phyloP scores from a whole-genome alignment of 1,140 invertebrate species.

The Drosophila malerkotliana region DNA sequence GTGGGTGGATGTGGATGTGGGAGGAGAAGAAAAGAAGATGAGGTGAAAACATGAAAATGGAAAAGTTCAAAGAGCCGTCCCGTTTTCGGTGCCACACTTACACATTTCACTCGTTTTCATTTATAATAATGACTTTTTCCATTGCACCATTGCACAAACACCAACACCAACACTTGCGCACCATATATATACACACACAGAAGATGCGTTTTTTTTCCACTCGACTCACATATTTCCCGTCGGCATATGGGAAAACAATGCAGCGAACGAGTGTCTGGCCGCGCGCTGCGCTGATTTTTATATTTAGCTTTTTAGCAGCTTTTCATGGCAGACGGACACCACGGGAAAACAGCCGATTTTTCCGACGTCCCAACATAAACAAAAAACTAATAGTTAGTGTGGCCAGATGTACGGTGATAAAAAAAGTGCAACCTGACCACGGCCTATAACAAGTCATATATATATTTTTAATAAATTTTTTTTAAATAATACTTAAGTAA shows the following conservation, averaged over 20 bases:
- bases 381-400: constrained; percentile 62
- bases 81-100: constrained; percentile 61
- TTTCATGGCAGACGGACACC: constrained; percentile 56
- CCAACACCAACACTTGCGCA: constrained; percentile 35
- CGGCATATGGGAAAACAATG: constrained; percentile 54
- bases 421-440: constrained; percentile 1
- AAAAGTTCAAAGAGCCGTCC: constrained; percentile 54
- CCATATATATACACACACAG: constrained; percentile 36
- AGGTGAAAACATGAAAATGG: constrained; percentile 62
- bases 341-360: constrained; percentile 69
- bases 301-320: constrained; percentile 81
- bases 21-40: constrained; percentile 37
- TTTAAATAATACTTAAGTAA: neutral
- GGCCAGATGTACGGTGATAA: constrained; percentile 18
- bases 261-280: constrained; percentile 27
- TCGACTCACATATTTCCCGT: constrained; percentile 65
- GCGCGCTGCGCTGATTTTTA: constrained; percentile 77
- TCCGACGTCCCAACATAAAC: constrained; percentile 76
- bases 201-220: constrained; percentile 62
- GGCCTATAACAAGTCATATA: neutral
- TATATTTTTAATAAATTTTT: neutral
- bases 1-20: neutral
- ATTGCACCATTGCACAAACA: constrained; percentile 68
- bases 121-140: constrained; percentile 76
- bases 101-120: constrained; percentile 77